A percentile compares a stretch with the other conserved stretches of the same genome.
These are phyloP conservation scores for Formica selysi DNA, from an alignment of 1,140 invertebrate genomes.

Conservation along the genomic window DNA sequence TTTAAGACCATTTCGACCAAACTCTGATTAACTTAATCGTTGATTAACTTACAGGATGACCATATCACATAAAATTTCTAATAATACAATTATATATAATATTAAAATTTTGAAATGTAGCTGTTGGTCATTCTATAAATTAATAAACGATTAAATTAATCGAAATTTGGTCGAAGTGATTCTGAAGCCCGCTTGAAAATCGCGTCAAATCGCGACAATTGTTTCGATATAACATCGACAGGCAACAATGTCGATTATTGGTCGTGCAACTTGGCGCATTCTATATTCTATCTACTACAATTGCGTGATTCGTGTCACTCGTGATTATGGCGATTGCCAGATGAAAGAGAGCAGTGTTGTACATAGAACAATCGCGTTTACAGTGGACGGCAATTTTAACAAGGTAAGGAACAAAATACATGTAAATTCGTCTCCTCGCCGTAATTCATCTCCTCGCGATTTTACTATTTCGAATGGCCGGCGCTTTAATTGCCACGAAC, in stretches of 20 bases:
- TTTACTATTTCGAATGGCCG: neutral
- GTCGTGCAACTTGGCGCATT: neutral
- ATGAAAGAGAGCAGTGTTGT: slow-evolving; percentile 67
- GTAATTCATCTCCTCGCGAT: neutral
- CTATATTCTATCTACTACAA: neutral
- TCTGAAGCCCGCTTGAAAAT: neutral
- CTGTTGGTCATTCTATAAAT: too few relatives aligned
- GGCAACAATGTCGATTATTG: slow-evolving; percentile 13
- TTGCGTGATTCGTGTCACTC: slow-evolving; percentile 50
- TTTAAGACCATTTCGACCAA: neutral
- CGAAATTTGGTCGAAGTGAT: neutral
- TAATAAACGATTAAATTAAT: too few relatives aligned
- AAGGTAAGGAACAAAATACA: slow-evolving; percentile 48
- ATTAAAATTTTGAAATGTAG: too few relatives aligned
- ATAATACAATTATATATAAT: too few relatives aligned
- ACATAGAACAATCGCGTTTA: slow-evolving; percentile 48
- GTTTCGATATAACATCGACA: slow-evolving; percentile 38
- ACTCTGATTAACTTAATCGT: neutral
- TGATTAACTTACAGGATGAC: neutral
- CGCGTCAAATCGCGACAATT: neutral
- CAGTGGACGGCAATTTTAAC: slow-evolving; percentile 36
- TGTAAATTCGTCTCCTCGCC: neutral
- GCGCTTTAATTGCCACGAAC: neutral
- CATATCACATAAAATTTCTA: too few relatives aligned
- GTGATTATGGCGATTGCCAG: slow-evolving; percentile 70